These are phyloP conservation scores for Vidua chalybeata DNA, from an alignment of 2,113 vertebrate species.

Conservation along the genomic window DNA sequence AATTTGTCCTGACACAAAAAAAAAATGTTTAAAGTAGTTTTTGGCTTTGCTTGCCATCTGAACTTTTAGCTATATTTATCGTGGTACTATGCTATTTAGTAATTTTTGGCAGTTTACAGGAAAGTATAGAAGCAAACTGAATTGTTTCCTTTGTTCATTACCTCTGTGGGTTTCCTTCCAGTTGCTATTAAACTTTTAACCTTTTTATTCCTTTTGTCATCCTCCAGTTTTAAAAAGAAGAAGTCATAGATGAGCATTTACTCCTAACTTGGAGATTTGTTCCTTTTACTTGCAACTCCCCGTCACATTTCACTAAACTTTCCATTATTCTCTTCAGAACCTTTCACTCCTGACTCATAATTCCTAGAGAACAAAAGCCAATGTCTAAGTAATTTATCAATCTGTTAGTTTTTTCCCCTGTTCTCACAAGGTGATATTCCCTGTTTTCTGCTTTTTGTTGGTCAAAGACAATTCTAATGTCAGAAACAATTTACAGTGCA, in stretches of 20 bases:
- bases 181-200: not conserved
- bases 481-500: not conserved
- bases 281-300: not conserved
- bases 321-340: not conserved
- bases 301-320: not conserved
- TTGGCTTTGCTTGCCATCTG: not conserved
- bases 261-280: not conserved
- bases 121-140: not conserved
- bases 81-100: not conserved
- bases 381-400: not conserved
- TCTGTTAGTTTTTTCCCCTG: not conserved
- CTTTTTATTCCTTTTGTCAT: not conserved
- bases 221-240: not conserved
- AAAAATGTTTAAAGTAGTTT: not conserved
- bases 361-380: not conserved
- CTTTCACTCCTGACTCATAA: not conserved
- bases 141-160: not conserved
- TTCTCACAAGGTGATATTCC: not conserved
- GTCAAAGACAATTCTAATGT: not conserved
- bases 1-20: constrained; percentile 66
- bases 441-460: not conserved
- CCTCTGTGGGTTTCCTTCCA: not conserved
- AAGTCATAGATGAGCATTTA: not conserved
- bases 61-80: not conserved
- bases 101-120: not conserved